Evolutionary conservation across 2,888 invertebrate species (phyloP).

Genomic region (Agrenia bidenticulata): DNA sequence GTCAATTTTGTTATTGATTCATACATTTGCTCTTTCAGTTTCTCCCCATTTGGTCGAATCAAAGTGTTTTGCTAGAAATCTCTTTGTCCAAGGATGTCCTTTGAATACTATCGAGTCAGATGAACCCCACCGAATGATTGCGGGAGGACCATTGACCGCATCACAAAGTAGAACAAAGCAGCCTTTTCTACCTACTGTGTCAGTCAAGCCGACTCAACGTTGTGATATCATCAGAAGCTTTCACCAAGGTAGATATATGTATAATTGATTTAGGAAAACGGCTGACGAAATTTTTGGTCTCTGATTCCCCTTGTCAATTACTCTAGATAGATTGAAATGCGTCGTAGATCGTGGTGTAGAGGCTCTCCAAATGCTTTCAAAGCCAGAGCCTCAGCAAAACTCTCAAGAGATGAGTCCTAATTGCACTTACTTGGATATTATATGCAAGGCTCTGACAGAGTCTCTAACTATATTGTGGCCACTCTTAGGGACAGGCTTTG

Average conservation of each 20-base stretch:
- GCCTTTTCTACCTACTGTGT: too few relatives aligned
- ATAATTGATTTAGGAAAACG: constrained; percentile 8
- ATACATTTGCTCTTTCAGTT: constrained; percentile 25
- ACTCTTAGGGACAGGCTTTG: too few relatives aligned
- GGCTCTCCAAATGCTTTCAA: not conserved
- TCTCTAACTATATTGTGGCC: too few relatives aligned
- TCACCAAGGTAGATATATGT: not conserved
- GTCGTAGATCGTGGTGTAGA: not conserved
- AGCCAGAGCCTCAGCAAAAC: too few relatives aligned
- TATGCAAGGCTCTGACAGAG: too few relatives aligned
- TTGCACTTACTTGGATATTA: too few relatives aligned
- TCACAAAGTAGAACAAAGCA: not conserved
- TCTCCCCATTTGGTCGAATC: constrained; percentile 5
- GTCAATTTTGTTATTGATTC: constrained; percentile 46
- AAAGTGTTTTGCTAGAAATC: not conserved
- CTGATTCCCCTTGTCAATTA: not conserved
- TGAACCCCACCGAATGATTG: constrained; percentile 7
- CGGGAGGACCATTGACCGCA: constrained; percentile 6
- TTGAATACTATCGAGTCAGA: not conserved
- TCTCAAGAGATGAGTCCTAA: too few relatives aligned
- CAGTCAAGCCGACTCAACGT: too few relatives aligned
- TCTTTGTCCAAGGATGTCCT: not conserved
- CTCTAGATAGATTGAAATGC: not conserved
- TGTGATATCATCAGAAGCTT: too few relatives aligned
- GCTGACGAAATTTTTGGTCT: not conserved